Base-by-base conservation (phyloP, 2,888 invertebrate genomes). In the Noctua janthina region DNA sequence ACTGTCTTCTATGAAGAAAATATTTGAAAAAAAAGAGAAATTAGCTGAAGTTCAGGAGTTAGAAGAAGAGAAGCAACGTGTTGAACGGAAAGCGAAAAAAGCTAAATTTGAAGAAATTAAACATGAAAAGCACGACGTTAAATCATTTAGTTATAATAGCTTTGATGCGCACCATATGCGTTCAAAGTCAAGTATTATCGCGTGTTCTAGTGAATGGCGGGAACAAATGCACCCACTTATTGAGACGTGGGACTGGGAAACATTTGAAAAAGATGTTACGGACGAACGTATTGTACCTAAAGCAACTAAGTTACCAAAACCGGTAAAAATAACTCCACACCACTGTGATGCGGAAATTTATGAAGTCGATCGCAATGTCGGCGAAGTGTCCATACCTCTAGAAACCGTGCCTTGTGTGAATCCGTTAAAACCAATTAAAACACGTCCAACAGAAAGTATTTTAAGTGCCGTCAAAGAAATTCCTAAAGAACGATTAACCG, bases 21-120 rank as follows among this genome's bases (percentile, higher is more conserved):
- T 98, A 90, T 98, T 98, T 93, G 98, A 98, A 95, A 98, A 98
- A 76, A 98, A 98, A 93, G 98, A 98, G 92, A 97, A 96, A 87
- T 96, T 97, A 62, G 98, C 98, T 4, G 98, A 98, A 91, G 97
- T 97, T 35, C 94, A 97, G 90, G 97, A 97, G 85, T 92, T 97
- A 81, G 97, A 98, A 92, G 97, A 97, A 93, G 94, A 97, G 88
- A 97, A 96, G 89, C 93, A 94, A 88, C 96, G 96, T 68, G 92
- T 94, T 86, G 96, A 94, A 70, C 92, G 96, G 51, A 90, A 93
- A 79, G 92, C 95, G 54, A 96, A 96, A 85, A 96, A 96, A 92
- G 95, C 96, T 23, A 96, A 96, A 91, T 90, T 96, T 76, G 96
- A 96, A 88, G 94, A 94, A 91, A 92, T 90, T 46, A 94, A 89